phyloP scores from a whole-genome alignment of 2,888 invertebrate genomes.

The Callyntrura sp. region DNA sequence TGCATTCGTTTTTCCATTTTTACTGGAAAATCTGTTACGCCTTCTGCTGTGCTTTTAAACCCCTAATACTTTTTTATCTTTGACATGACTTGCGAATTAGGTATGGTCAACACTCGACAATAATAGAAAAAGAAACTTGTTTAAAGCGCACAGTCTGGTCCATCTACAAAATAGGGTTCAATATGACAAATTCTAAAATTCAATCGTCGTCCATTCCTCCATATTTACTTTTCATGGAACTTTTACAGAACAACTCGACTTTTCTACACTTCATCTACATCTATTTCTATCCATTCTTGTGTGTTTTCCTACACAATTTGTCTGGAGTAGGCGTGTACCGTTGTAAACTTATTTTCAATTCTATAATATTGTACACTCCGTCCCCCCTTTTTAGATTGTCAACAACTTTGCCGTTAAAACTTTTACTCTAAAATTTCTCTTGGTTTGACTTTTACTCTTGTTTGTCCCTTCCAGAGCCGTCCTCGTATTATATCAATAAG shows the following conservation, averaged over 20 bases:
- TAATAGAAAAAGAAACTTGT: neutral
- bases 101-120: neutral
- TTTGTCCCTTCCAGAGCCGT: neutral
- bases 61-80: too few species aligned
- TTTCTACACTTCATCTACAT: neutral
- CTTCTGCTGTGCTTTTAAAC: too few species aligned
- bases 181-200: too few species aligned
- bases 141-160: neutral
- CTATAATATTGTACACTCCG: neutral
- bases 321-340: neutral
- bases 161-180: too few species aligned
- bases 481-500: conserved; percentile 2
- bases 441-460: conserved; percentile 21
- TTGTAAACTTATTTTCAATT: neutral
- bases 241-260: neutral
- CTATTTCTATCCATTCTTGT: neutral
- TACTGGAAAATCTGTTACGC: neutral
- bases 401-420: conserved; percentile 15
- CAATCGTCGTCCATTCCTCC: too few species aligned
- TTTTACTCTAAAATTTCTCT: conserved; percentile 8
- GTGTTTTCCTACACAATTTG: neutral
- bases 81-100: neutral
- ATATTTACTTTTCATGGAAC: neutral
- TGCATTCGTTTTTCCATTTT: conserved; percentile 5
- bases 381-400: neutral